Evolutionary conservation across 2,797 vertebrate species (phyloP).

Genomic region (Sebastes minor): DNA sequence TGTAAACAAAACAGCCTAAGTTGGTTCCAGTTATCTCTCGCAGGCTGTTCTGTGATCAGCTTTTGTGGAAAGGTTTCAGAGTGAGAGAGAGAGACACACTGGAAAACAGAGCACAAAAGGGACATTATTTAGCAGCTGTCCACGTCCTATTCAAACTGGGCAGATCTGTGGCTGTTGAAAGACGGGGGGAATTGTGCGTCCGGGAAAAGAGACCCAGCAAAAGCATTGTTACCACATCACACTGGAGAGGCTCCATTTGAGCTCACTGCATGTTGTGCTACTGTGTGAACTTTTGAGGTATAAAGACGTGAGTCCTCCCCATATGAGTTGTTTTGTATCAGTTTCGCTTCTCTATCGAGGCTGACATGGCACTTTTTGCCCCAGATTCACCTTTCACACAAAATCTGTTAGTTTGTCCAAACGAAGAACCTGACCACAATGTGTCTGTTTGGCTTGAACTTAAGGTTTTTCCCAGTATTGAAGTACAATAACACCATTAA

Average conservation of each 20-base stretch:
- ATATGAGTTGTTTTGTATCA: not conserved
- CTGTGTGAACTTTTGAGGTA: constrained; percentile 33
- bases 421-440: not conserved
- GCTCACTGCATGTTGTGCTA: not conserved
- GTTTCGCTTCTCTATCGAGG: not conserved
- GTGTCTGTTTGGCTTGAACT: not conserved
- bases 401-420: not conserved
- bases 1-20: constrained; percentile 63
- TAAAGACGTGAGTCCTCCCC: constrained; percentile 15
- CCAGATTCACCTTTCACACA: not conserved
- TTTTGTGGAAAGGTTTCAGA: constrained; percentile 66
- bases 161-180: constrained; percentile 64
- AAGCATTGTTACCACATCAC: constrained; percentile 38
- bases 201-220: constrained; percentile 42
- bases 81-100: constrained; percentile 54
- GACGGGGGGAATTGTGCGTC: constrained; percentile 54
- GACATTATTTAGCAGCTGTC: constrained; percentile 74
- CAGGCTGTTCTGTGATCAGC: constrained; percentile 52
- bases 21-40: constrained; percentile 53
- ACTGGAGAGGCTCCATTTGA: constrained; percentile 30
- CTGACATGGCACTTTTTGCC: constrained; percentile 4
- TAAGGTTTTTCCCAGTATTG: not conserved
- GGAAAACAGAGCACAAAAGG: constrained; percentile 75
- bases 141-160: constrained; percentile 41
- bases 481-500: not conserved